Conservation (phyloP, 1,140 invertebrate genomes). For the Drosophila orosa region DNA sequence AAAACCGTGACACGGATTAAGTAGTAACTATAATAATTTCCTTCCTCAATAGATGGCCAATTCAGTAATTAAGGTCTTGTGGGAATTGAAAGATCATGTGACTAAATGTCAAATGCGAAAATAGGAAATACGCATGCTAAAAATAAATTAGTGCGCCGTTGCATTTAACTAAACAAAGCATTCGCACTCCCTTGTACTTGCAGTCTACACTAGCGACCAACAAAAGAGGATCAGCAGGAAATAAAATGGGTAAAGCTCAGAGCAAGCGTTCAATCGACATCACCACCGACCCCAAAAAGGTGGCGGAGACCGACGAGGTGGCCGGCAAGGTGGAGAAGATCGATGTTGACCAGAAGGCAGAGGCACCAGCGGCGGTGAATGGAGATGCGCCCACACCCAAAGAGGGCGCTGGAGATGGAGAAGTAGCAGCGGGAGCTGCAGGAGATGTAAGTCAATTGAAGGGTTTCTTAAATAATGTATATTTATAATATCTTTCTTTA, state of each 20-base stretch:
- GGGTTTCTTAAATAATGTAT: too few relatives aligned
- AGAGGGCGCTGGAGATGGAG: conserved; percentile 81
- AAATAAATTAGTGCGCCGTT: conserved; percentile 26
- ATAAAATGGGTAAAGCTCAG: conserved; percentile 93
- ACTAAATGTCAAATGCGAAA: conserved; percentile 71
- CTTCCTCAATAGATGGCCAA: neutral
- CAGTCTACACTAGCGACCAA: conserved; percentile 66
- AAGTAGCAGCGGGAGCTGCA: conserved; percentile 53
- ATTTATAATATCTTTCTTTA: too few relatives aligned
- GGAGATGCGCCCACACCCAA: conserved; percentile 88
- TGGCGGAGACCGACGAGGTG: conserved; percentile 87
- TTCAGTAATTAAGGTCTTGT: conserved; percentile 36
- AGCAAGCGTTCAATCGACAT: conserved; percentile 94
- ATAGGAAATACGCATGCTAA: conserved; percentile 57
- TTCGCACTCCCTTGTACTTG: conserved; percentile 2
- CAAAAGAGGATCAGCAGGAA: conserved; percentile 44
- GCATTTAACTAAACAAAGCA: conserved; percentile 32
- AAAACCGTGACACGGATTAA: neutral
- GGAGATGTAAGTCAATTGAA: conserved; percentile 72
- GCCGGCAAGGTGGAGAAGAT: conserved; percentile 90
- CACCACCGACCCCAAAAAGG: conserved; percentile 91
- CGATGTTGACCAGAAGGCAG: conserved; percentile 87
- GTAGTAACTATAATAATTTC: neutral
- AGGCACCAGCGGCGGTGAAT: conserved; percentile 86
- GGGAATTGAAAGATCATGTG: conserved; percentile 1